These are phyloP conservation scores for Phortica variegata DNA, from an alignment of 1,140 invertebrate species.

Conservation along the genomic window DNA sequence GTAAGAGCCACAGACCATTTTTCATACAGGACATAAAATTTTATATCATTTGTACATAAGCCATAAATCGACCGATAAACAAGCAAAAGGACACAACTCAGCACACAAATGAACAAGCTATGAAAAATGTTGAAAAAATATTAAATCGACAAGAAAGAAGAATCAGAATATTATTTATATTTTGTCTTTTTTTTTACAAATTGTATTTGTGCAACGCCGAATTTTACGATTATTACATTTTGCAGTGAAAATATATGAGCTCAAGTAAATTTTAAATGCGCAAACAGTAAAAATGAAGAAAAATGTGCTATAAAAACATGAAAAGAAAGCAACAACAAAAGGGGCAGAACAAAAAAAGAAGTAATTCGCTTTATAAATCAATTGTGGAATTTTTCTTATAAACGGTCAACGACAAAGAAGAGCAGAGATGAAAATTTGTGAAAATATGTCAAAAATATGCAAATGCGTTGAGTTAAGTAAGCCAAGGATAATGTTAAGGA, in stretches of 20 bases:
- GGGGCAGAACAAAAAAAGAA: too few relatives aligned
- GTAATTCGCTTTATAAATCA: slow-evolving; percentile 33
- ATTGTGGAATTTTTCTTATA: slow-evolving; percentile 39
- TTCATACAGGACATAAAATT: too few relatives aligned
- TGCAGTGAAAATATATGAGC: slow-evolving; percentile 33
- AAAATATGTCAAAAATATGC: slow-evolving; percentile 45
- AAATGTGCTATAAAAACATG: slow-evolving; percentile 35
- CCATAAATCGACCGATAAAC: too few relatives aligned
- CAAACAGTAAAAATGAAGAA: slow-evolving; percentile 32
- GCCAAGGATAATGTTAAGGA: background rate
- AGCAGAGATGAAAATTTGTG: slow-evolving; percentile 30
- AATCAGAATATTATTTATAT: too few relatives aligned
- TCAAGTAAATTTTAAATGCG: slow-evolving; percentile 37
- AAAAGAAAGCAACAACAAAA: slow-evolving; percentile 23
- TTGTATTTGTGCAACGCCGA: too few relatives aligned
- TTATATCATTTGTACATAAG: too few relatives aligned
- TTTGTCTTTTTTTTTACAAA: too few relatives aligned
- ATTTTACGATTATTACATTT: slow-evolving; percentile 31
- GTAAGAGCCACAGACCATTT: too few relatives aligned
- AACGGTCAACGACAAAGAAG: slow-evolving; percentile 17
- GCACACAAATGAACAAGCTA: too few relatives aligned
- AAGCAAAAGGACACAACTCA: too few relatives aligned
- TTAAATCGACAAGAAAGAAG: too few relatives aligned
- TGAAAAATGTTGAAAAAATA: too few relatives aligned
- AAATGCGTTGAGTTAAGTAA: slow-evolving; percentile 16